phyloP scores from a whole-genome alignment of 2,113 vertebrate genomes.

The Pelmatolapia mariae region DNA sequence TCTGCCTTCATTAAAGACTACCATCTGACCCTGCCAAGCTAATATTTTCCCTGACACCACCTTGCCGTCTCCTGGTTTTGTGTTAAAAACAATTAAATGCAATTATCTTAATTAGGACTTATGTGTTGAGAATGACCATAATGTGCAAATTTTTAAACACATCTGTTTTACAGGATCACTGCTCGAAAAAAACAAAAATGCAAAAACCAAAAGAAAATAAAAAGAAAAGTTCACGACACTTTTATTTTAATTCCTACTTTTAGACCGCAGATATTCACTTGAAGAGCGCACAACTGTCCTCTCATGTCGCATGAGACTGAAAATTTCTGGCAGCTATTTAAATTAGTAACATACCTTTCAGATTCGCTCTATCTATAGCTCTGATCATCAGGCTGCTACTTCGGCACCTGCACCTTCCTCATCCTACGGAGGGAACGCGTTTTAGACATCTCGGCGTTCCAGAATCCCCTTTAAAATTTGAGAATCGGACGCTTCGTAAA shows the following conservation, averaged over 20 bases:
- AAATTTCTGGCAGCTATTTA: neutral
- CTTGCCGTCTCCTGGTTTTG: neutral
- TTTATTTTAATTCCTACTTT: neutral
- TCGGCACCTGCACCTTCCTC: neutral
- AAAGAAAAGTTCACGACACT: neutral
- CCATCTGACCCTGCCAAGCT: neutral
- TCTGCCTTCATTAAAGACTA: neutral
- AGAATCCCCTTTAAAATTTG: neutral
- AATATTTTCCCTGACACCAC: neutral
- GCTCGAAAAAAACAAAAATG: neutral
- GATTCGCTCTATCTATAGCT: neutral
- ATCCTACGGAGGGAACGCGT: neutral
- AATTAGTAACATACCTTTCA: neutral
- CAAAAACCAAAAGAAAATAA: neutral
- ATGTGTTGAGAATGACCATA: neutral
- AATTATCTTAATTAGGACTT: neutral
- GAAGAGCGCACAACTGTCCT: neutral
- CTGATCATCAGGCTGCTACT: fast-evolving
- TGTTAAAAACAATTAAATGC: neutral
- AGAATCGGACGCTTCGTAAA: neutral
- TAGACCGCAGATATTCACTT: fast-evolving
- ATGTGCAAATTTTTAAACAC: neutral
- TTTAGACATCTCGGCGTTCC: neutral
- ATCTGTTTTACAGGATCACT: neutral
- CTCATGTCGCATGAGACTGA: neutral